Base-by-base conservation (phyloP, 64 coral and sea anemone genomes). In the Astreopora myriophthalma region DNA sequence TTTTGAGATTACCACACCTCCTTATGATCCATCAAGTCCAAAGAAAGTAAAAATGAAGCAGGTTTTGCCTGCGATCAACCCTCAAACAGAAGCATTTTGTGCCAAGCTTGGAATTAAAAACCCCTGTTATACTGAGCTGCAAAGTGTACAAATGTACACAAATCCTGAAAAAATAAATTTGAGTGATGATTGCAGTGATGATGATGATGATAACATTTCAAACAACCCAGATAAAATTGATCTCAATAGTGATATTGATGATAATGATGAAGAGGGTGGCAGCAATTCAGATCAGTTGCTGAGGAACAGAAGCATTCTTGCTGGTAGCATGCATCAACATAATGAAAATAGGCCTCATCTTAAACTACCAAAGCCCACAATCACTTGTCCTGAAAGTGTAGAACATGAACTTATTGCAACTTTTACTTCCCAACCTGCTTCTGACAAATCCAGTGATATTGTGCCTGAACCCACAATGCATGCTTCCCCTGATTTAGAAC, bases 21-120 rank as follows among this genome's bases (percentile, higher is more conserved):
- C 91, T 11, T 96, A 90, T 66, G 32, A 99, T 75, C 81, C 97
- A 17, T 7, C 12, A 5, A 14, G 68, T 4, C 87, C 91, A 29
- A 96, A 88, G 25, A 95, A 79, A 55, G n/a, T 69, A 58, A 64
- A 83, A 23, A 83, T 79, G 34, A 42, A 49, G 23, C 68, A 60
- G 37, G 36, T 90, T 66, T 26, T 49, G 32, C 55, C 71, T 52
- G 52, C 46, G 0, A 46, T 32, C 13, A 99, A 96, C 77, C 97
- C 94, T 39, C 97, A 99, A 86, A 99, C 97, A 63, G 46, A 87
- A 14, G 31, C 34, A 11, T 99, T 96, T 73, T 99, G 97, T 87
- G 20, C 63, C 26, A 88, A 60, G 76, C 94, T 99, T 75, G 94
- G 87, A 87, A 93, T 95, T 73, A 93, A 79, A 39, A 93, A 99